These are phyloP conservation scores for Carassius carassius DNA, from an alignment of 2,113 vertebrate genomes.

Conservation along the genomic window DNA sequence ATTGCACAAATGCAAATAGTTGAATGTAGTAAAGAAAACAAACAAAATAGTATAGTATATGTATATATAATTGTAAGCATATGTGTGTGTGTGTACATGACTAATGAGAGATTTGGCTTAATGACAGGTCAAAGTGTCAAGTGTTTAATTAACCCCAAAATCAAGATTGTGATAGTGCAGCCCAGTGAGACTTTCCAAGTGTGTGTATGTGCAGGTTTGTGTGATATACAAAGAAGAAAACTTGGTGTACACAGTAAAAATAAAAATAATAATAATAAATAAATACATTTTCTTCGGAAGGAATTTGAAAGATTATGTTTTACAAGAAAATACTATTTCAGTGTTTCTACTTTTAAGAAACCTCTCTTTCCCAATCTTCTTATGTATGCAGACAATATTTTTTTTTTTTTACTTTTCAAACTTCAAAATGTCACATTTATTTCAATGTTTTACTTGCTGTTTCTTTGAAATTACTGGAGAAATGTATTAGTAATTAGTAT, in stretches of 20 bases:
- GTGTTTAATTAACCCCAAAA: conserved; percentile 9
- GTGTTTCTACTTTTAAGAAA: no score
- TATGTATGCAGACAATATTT: no score
- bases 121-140: conserved; percentile 4
- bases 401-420: no score
- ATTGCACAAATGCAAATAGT: neutral
- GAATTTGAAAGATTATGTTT: no score
- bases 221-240: neutral
- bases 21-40: neutral
- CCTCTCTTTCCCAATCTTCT: no score
- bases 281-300: no score
- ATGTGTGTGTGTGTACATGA: neutral
- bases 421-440: no score
- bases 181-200: neutral
- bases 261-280: no score
- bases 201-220: neutral
- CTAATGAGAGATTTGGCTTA: neutral
- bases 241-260: no score
- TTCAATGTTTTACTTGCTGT: no score
- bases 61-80: neutral
- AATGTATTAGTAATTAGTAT: neutral
- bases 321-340: no score
- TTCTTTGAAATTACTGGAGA: no score
- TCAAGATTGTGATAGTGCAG: neutral
- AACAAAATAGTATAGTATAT: neutral